Base-by-base conservation (phyloP, 2,888 invertebrate species). In the Heliconius aoede region DNA sequence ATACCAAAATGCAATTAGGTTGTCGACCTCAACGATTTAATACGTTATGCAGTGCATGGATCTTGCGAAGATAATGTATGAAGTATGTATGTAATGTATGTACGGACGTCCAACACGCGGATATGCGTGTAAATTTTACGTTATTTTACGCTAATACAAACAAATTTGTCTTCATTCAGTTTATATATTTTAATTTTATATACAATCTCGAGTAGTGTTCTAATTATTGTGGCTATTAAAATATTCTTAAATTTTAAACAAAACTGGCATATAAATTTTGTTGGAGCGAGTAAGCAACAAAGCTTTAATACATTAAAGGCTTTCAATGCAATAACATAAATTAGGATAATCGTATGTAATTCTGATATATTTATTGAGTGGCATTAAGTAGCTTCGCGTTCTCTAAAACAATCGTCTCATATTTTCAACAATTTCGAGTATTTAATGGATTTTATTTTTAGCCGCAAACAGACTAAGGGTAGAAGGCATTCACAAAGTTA, bases 1-100 rank as follows among this genome's bases (percentile, higher is more conserved):
- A 81, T 80, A 85, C 84, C 86, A 86, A 85, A 83, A 81, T 84
- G 83, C 82, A 81, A 78, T 83, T 84, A 84, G 88, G 88, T 88
- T 86, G 84, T 85, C 82, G 88, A 89, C 86, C 88, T 87, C 85
- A 83, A 73, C 74, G 74, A 79, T 80, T 80, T 81, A 77, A 77
- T 81, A 81, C 78, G 74, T 79, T 79, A 76, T 80, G 80, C 80
- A 79, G 76, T 81, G 77, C 81, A 76, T 80, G 80, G 24, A 77
- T 73, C 69, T 67, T 40, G 61, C 64, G 69, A 76, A 72, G 67
- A 74, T 75, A 61, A 77, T 73, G 72, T 67, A 72, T 61, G 76
- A 18, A 72, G 7, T 46, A 58, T 24, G 58, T 13, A 46, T 21
- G 46, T 46, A 46, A 46, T 26, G 24, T 26, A 60, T 15, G 64